These are phyloP conservation scores for Lepisosteus oculatus DNA, from an alignment of 2,113 vertebrate genomes.

Conservation along the genomic window DNA sequence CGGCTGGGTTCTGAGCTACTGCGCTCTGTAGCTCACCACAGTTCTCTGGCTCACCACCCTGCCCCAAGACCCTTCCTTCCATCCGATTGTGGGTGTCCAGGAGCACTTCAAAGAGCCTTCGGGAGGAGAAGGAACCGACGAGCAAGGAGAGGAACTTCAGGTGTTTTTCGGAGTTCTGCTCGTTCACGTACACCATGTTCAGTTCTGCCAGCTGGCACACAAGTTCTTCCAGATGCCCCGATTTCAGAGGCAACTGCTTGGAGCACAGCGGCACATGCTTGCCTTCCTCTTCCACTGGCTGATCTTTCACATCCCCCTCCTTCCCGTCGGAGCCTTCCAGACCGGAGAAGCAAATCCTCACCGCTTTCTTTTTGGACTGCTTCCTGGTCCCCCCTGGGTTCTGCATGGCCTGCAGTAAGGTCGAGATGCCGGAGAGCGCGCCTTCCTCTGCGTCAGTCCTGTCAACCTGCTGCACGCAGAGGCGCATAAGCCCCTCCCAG, in stretches of 20 bases:
- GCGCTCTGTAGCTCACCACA: constrained; percentile 31
- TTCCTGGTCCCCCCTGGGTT: constrained; percentile 64
- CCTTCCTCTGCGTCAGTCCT: constrained; percentile 62
- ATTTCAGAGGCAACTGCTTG: constrained; percentile 41
- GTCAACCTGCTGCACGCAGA: constrained; percentile 70
- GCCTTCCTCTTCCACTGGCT: constrained; percentile 30
- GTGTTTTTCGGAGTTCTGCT: constrained; percentile 79
- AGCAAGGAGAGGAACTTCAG: constrained; percentile 83
- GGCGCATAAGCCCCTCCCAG: constrained; percentile 76
- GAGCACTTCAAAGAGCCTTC: constrained; percentile 76
- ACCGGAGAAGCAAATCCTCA: constrained; percentile 74
- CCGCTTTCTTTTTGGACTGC: constrained; percentile 61
- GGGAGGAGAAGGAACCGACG: constrained; percentile 77
- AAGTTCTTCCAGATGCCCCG: constrained; percentile 75
- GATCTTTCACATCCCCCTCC: constrained; percentile 30
- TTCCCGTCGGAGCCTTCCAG: constrained; percentile 41
- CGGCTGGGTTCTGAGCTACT: constrained; percentile 62
- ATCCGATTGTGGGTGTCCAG: constrained; percentile 53
- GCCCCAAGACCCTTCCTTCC: constrained; percentile 21
- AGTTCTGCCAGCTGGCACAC: constrained; percentile 83
- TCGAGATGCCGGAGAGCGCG: constrained; percentile 72
- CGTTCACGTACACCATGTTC: constrained; percentile 77
- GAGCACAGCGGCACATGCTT: constrained; percentile 21
- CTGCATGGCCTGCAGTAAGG: constrained; percentile 78
- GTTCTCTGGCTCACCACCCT: constrained; percentile 25